Conservation (phyloP, 2,113 vertebrate species). For the Sula dactylatra region DNA sequence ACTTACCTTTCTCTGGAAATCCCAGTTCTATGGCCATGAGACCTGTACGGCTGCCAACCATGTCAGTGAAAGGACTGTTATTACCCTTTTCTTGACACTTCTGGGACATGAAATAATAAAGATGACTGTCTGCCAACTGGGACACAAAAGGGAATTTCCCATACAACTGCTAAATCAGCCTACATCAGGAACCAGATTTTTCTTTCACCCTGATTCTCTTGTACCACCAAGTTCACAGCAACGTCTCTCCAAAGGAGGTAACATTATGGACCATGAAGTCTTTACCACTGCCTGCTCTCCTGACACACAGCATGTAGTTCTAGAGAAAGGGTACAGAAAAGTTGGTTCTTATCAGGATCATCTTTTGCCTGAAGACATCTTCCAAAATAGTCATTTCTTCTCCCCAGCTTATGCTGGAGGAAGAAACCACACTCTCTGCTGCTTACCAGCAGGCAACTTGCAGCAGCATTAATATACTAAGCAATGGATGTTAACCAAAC, state of each 20-base stretch:
- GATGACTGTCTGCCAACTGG: not conserved
- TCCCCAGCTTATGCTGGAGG: not conserved
- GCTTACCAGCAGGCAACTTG: not conserved
- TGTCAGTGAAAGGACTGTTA: not conserved
- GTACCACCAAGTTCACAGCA: not conserved
- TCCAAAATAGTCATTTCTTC: not conserved
- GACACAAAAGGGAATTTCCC: not conserved
- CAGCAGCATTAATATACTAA: not conserved
- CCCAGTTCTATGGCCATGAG: not conserved
- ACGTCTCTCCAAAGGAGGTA: not conserved
- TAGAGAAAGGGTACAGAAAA: not conserved
- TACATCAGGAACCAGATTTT: not conserved
- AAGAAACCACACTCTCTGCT: not conserved
- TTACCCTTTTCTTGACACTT: not conserved
- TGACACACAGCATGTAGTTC: not conserved
- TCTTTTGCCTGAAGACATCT: not conserved
- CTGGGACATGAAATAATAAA: not conserved
- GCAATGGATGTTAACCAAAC: not conserved
- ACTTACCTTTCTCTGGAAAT: not conserved
- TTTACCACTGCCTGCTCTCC: not conserved
- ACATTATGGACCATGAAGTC: not conserved
- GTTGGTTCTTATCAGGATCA: not conserved
- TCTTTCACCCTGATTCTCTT: not conserved
- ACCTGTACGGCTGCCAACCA: not conserved
- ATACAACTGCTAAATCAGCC: not conserved